Evolutionary conservation across 1,140 invertebrate species (phyloP), one percentile per base, ranked within the genome.

Genomic region (Pteromalus puparum): DNA sequence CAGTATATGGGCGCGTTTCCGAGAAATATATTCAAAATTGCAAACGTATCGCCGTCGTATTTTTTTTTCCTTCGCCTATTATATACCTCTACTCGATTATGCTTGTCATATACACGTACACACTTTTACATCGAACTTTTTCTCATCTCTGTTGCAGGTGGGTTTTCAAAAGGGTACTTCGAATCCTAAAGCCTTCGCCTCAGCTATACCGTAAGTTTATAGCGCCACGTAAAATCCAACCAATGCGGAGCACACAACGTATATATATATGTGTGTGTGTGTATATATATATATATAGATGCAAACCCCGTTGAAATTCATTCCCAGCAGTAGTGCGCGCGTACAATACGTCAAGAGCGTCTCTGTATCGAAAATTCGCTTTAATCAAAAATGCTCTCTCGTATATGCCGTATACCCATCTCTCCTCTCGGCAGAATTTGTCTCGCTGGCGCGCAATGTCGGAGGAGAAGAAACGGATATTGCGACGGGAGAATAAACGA

Each of bases 381-480:
- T 61, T 61, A 61, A 61, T 61, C 53, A 61, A 61, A 61, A 61
- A 61, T 61, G 53, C 53, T 61, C 48, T 2, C 12, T 1, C 12
- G 12, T 53, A 53, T 21, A 53, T 53, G 48, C 48, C 18, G 46
- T 48, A 48, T 10, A 53, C 3, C 21, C 6, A 4, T 21, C 53
- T 61, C 53, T 34, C 6, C 21, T 61, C 53, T 6, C 53, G 21
- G 18, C 7, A 61, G 53, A 61, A 61, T 61, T 61, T 61, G 53
- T 61, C 53, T 61, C 53, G 21, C 53, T 61, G 30, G 3, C 30
- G 30, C 18, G n/a, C 68, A 46, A 48, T 61, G 70, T 81, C 67
- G 18, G n/a, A 13, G 24, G 26, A 80, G 34, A 72, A 72, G 78
- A 42, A 81, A 18, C 79, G 79, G 46, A 81, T 81, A 81, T 73